Base-by-base conservation (phyloP, 2,888 invertebrate species). In the Hydroisotoma schaefferi region DNA sequence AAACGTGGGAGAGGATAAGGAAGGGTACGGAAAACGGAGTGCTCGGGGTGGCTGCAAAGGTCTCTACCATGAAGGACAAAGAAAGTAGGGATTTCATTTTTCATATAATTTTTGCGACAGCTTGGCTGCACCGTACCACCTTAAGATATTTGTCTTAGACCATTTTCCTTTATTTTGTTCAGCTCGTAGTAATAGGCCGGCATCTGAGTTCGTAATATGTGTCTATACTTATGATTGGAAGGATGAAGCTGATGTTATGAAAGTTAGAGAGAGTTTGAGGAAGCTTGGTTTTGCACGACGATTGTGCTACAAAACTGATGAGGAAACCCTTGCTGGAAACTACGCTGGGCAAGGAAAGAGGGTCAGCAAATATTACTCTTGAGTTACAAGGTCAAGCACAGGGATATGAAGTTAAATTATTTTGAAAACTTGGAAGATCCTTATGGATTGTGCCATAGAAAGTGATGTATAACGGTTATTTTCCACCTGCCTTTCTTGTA, bases 171-270 rank as follows among this genome's bases (percentile, higher is more conserved):
- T n/a, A n/a, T n/a, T n/a, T n/a, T n/a, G 8, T 33, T 8, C 33
- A 33, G 33, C 8, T 33, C 33, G 33, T 15, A 33, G 33, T 33
- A 33, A 33, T 33, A 8, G 33, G 33, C 15, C 33, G 8, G 8
- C 33, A 15, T 43, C 43, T 6, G 18, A 52, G 5, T 43, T 18
- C 5, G 66, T 66, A 2, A 66, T 63, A 20, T 66, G 66, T 22
- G 57, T 66, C 8, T 66, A 63, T 49, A 66, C 66, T 0, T 58
- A 60, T 25, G 63, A 63, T 29, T 55, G 48, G 40, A 57, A 57
- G 2, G 60, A 66, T 48, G 58, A 63, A 20, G 5, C n/a, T 2
- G 66, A 66, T 51, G 63, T 60, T 1, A 55, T 60, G 48, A 51
- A 63, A 33, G 66, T 66, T 12, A 51, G 62, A 20, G 18, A 47